Evolutionary conservation across 2,113 vertebrate species (phyloP).

Genomic region (pig (Sus scrofa)): DNA sequence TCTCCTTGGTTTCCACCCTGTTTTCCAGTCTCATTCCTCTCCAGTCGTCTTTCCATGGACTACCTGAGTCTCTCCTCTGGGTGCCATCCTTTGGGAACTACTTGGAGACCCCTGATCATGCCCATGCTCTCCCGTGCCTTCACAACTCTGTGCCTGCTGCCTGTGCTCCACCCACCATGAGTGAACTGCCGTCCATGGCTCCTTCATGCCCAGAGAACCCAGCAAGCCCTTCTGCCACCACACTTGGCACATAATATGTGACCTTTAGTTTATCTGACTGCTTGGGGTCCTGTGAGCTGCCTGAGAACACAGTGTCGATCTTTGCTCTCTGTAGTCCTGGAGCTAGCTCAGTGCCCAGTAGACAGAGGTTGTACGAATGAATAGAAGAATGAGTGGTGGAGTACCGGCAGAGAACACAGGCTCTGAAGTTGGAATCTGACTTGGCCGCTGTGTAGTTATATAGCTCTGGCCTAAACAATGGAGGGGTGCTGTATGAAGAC

Average conservation of each 20-base stretch:
- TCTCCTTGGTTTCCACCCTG: neutral
- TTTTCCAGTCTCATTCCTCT: neutral
- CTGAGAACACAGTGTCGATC: neutral
- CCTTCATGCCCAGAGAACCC: neutral
- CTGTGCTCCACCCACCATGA: rapidly evolving
- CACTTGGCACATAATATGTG: neutral
- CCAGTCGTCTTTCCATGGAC: neutral
- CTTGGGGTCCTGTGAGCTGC: neutral
- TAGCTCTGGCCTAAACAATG: neutral
- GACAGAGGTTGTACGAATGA: neutral
- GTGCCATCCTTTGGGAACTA: neutral
- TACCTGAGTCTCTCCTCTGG: neutral
- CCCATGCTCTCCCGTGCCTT: rapidly evolving
- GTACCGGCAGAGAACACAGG: neutral
- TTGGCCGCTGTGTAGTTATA: neutral
- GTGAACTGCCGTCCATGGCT: neutral
- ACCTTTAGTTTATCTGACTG: neutral
- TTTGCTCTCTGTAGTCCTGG: neutral
- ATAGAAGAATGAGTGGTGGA: neutral
- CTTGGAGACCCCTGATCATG: neutral
- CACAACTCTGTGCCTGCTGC: neutral
- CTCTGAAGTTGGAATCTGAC: neutral
- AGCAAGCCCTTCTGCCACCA: neutral
- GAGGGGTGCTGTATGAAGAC: neutral
- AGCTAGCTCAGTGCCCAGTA: neutral